phyloP scores from a whole-genome alignment of 2,113 vertebrate species.

The Brachypodius melanocephalos region DNA sequence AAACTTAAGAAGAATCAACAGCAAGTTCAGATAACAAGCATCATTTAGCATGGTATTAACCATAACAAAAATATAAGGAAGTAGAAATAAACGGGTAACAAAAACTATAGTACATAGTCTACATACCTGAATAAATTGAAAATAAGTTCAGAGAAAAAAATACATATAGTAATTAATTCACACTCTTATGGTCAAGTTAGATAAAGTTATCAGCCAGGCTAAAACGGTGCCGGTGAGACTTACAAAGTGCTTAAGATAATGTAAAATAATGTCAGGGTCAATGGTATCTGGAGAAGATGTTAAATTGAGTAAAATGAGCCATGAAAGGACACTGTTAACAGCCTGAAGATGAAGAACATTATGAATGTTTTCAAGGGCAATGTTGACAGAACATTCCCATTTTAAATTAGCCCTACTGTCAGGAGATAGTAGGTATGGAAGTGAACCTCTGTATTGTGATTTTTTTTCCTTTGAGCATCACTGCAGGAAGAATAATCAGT shows the following conservation, averaged over 20 bases:
- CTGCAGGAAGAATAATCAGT: not conserved
- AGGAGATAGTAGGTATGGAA: not conserved
- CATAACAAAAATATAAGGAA: not conserved
- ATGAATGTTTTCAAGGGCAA: slow-evolving; percentile 5
- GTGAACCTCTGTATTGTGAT: not conserved
- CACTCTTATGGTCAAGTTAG: not conserved
- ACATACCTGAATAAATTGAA: not conserved
- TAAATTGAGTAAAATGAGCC: slow-evolving; percentile 59
- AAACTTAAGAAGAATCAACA: not conserved
- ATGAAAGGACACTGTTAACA: slow-evolving; percentile 49
- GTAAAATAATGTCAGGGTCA: slow-evolving; percentile 36
- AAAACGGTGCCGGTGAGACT: not conserved
- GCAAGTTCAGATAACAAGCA: not conserved
- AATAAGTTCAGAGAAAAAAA: not conserved
- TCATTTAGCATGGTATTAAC: not conserved
- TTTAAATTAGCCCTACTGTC: not conserved
- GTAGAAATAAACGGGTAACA: not conserved
- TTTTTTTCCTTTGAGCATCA: not conserved
- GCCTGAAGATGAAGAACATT: slow-evolving; percentile 12
- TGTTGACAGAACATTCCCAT: not conserved
- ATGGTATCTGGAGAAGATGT: not conserved
- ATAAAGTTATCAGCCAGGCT: not conserved
- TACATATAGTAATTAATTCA: not conserved
- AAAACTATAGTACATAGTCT: not conserved
- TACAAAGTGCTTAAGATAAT: slow-evolving; percentile 4